phyloP scores from a whole-genome alignment of 2,888 invertebrate species.

The Eupeodes luniger region DNA sequence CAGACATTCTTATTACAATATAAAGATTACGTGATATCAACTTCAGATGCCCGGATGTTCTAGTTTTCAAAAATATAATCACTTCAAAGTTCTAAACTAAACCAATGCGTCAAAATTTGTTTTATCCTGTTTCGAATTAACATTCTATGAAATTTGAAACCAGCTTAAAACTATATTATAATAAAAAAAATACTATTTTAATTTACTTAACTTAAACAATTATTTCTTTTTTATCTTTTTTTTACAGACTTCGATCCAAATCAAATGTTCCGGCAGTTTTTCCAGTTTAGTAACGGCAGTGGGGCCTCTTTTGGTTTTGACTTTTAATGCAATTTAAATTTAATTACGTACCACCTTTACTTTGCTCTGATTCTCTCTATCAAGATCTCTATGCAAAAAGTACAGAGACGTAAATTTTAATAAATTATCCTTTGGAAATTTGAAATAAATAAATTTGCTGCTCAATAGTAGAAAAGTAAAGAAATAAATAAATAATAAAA shows the following conservation, averaged over 20 bases:
- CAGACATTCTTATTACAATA: no score
- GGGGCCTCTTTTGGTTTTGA: constrained; percentile 84
- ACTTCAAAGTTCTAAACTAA: no score
- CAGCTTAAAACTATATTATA: no score
- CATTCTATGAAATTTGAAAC: no score
- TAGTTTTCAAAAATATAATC: no score
- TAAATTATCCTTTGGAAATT: constrained; percentile 22
- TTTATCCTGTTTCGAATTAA: no score
- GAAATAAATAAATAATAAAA: neutral
- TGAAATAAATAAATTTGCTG: constrained; percentile 26
- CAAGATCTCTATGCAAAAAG: constrained; percentile 41
- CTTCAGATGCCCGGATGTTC: no score
- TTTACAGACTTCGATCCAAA: constrained; percentile 91
- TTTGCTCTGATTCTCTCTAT: constrained; percentile 72
- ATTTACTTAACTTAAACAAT: no score
- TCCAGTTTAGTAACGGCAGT: constrained; percentile 86
- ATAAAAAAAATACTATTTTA: no score
- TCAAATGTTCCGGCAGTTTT: constrained; percentile 94
- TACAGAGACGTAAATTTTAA: constrained; percentile 26
- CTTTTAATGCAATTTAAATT: constrained; percentile 78
- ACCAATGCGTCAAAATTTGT: no score
- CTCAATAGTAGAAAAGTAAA: constrained; percentile 1
- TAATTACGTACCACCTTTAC: constrained; percentile 56
- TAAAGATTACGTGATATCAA: no score
- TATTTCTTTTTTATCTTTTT: constrained; percentile 64